Base-by-base conservation (phyloP, 2,113 vertebrate species). In the Aplodontia rufa region DNA sequence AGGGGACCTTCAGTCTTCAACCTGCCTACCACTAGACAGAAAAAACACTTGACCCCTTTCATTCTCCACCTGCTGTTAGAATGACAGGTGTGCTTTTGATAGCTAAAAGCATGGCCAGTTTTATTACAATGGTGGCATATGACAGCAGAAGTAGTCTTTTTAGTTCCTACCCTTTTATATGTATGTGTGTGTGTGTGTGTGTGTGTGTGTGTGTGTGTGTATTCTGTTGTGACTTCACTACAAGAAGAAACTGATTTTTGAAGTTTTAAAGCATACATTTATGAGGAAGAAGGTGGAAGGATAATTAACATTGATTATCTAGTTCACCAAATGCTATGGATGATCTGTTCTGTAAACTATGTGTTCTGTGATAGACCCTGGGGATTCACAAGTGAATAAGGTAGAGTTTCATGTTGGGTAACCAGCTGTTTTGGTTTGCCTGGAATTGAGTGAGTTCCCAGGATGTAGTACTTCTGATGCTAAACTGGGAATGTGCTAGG, bases 1-100 rank as follows among this genome's bases (percentile, higher is more conserved):
- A 55, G 24, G 14, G 42, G 22, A 95, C 45, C 71, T 96, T 92
- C 74, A 75, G 30, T 17, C 28, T 92, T 96, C 66, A 81, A 60
- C 37, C 49, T 89, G 28, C 78, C 91, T 92, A 45, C 96, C 91
- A 93, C 49, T 37, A 86, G 85, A 93, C 26, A 53, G 82, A 86
- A 88, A 87, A 95, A 74, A 92, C 93, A 35, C 51, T 24, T 86
- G 79, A 81, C 49, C 55, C 49, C 6, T 80, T 60, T 37, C 30
- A 47, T 78, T 92, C 40, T n/a, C 64, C 26, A 58, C 49, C 6
- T 0, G 2, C 74, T 90, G 28, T 68, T 92, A 92, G 69, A 66
- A 68, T 93, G 87, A 91, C 62, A 75, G 40, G 66, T 76, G 49
- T 90, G 92, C 20, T 68, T 85, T 81, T 84, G 72, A 90, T 28